Conservation (phyloP, 2,888 invertebrate genomes). For the Cheilosia grossa region DNA sequence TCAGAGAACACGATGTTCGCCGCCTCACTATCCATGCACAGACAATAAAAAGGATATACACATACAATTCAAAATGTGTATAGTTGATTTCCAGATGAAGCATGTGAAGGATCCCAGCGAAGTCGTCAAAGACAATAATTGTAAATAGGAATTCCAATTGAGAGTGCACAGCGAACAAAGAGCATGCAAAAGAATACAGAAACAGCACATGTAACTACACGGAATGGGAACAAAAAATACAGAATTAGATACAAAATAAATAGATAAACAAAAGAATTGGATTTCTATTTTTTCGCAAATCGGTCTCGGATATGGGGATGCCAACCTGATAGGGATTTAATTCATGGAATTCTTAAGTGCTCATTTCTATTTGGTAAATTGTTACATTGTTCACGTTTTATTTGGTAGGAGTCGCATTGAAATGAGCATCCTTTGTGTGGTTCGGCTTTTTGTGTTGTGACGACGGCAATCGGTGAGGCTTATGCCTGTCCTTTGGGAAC, state of each 20-base stretch:
- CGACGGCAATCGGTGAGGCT: too few relatives aligned
- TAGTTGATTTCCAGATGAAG: constrained; percentile 51
- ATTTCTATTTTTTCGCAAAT: not conserved
- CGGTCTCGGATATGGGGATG: not conserved
- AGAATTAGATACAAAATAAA: constrained; percentile 59
- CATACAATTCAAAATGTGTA: constrained; percentile 14
- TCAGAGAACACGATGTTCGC: constrained; percentile 40
- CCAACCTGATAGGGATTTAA: not conserved
- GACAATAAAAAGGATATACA: constrained; percentile 6
- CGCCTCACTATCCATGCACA: not conserved
- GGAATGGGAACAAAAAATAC: not conserved
- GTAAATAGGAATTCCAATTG: constrained; percentile 73
- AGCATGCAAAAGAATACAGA: not conserved
- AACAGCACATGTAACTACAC: constrained; percentile 1
- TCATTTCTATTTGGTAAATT: constrained; percentile 4
- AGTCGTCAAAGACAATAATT: constrained; percentile 69
- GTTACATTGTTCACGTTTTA: constrained; percentile 1
- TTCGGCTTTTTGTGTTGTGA: too few relatives aligned
- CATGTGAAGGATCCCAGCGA: constrained; percentile 51
- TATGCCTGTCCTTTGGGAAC: too few relatives aligned
- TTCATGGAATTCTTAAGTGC: not conserved
- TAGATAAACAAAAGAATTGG: constrained; percentile 51
- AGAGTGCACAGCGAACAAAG: constrained; percentile 52
- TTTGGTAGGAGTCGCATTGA: not conserved
- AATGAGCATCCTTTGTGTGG: too few relatives aligned